Evolutionary conservation across 2,113 vertebrate genomes (phyloP).

Genomic region (Colius striatus): DNA sequence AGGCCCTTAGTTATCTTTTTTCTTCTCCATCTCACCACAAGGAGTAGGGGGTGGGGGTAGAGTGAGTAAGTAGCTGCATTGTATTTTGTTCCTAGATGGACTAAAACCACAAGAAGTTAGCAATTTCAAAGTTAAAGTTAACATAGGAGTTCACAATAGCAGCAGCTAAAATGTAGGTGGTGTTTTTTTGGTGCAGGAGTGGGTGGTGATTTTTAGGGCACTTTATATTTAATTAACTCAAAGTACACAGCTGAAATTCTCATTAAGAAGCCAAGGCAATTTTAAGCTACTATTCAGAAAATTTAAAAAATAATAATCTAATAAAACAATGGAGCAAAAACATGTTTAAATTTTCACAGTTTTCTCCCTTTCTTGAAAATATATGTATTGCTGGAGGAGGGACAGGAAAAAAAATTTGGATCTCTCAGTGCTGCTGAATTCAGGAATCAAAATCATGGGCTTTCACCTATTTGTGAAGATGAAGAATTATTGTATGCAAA

Average conservation of each 20-base stretch:
- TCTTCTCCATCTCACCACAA: too few relatives aligned
- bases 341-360: neutral
- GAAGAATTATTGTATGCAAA: neutral
- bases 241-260: neutral
- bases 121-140: conserved; percentile 33
- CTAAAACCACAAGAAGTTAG: neutral
- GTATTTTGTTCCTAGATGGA: too few relatives aligned
- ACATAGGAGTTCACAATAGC: neutral
- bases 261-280: neutral
- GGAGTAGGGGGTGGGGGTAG: too few relatives aligned
- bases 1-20: too few relatives aligned
- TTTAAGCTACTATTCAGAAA: neutral
- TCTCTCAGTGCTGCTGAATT: neutral
- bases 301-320: neutral
- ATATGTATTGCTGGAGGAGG: neutral
- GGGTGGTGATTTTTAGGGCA: neutral
- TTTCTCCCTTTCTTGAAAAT: neutral
- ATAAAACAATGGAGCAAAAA: neutral
- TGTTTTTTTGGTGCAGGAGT: conserved; percentile 2
- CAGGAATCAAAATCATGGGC: neutral
- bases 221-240: conserved; percentile 13
- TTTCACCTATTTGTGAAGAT: neutral
- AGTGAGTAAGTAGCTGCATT: too few relatives aligned
- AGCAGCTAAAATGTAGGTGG: conserved; percentile 30
- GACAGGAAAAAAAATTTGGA: neutral